Conservation (phyloP, 2,797 vertebrate species). For the Acipenser oxyrinchus region DNA sequence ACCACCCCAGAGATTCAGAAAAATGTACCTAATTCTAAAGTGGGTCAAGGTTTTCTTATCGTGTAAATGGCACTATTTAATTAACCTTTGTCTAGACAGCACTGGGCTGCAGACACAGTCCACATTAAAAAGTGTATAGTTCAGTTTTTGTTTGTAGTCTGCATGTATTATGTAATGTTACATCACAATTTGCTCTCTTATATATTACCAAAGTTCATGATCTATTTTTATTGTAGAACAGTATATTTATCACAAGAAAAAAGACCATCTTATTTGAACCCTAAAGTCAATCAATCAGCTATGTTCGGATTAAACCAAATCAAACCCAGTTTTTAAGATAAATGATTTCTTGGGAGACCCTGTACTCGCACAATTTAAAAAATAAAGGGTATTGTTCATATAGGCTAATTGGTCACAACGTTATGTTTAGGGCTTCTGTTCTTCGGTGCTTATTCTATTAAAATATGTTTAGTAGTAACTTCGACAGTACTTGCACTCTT, state of each 20-base stretch:
- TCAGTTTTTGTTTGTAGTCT: background rate
- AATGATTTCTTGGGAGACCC: background rate
- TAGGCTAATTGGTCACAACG: no score
- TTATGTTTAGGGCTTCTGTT: no score
- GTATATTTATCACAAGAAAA: background rate
- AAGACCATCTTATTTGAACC: background rate
- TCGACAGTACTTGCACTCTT: no score
- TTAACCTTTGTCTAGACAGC: constrained; percentile 23
- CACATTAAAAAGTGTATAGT: constrained; percentile 1
- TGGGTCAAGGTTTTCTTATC: constrained; percentile 17
- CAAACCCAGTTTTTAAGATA: background rate
- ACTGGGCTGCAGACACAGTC: constrained; percentile 14
- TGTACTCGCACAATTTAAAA: no score
- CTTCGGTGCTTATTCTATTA: no score
- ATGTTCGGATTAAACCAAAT: background rate
- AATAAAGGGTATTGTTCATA: no score
- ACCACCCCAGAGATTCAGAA: no score
- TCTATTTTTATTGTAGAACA: background rate
- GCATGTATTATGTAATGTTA: constrained; percentile 19
- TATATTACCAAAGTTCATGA: constrained; percentile 3
- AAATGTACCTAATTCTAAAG: constrained; percentile 1
- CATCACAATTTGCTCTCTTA: background rate
- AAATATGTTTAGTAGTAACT: no score
- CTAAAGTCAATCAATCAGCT: no score
- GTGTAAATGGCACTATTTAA: constrained; percentile 15